Conservation (phyloP, 2,888 invertebrate species). For the Volucella inanis region DNA sequence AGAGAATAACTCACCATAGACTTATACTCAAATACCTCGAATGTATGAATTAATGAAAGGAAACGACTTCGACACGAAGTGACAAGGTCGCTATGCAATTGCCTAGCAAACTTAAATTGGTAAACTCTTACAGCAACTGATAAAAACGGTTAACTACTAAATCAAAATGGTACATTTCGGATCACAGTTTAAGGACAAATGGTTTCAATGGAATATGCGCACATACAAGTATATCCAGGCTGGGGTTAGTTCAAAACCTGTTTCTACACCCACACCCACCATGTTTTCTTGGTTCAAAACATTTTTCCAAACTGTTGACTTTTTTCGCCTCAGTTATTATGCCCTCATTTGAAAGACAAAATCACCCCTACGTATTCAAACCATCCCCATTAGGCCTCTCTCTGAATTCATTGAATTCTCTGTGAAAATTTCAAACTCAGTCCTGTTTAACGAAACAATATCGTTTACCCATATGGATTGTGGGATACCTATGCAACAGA, state of each 20-base stretch:
- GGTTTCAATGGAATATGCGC: no score
- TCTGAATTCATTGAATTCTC: background rate
- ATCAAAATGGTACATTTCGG: no score
- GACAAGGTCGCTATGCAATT: no score
- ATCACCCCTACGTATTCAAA: conserved; percentile 19
- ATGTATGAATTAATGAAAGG: no score
- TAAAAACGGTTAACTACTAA: no score
- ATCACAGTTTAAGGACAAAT: no score
- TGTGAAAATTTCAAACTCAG: background rate
- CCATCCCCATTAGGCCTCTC: conserved; percentile 1
- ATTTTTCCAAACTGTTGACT: conserved; percentile 69
- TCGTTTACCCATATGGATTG: conserved; percentile 44
- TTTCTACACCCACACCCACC: background rate
- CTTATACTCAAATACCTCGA: no score
- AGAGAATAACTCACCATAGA: no score
- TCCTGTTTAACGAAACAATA: conserved; percentile 62
- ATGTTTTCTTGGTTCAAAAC: conserved; percentile 36
- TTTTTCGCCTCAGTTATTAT: conserved; percentile 60
- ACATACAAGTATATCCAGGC: no score
- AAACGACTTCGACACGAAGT: no score
- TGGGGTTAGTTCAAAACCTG: background rate
- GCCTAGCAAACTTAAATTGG: no score
- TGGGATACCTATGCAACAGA: conserved; percentile 13
- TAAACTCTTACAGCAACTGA: no score
- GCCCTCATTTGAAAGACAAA: conserved; percentile 42